Conservation (phyloP, 2,888 invertebrate genomes). For the Tipula vernalis region DNA sequence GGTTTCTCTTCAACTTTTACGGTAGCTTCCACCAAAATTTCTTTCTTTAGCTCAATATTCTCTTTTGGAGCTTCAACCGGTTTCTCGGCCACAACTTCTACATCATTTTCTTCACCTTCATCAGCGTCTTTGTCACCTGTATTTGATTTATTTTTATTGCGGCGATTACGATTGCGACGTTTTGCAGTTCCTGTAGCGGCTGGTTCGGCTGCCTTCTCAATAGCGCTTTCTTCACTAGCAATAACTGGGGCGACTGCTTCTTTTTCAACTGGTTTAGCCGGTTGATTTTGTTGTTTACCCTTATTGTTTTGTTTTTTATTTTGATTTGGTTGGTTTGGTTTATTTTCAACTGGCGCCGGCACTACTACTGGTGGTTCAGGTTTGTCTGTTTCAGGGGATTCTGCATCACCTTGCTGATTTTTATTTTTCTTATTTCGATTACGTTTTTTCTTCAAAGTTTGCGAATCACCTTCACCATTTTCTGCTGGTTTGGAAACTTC, state of each 20-base stretch:
- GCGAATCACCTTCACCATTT: neutral
- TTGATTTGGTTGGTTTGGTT: neutral
- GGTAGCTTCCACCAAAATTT: neutral
- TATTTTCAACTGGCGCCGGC: neutral
- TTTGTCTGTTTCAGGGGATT: neutral
- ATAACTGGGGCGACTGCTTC: neutral
- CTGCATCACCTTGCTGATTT: neutral
- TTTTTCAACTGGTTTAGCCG: neutral
- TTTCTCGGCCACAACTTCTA: neutral
- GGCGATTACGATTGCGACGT: neutral
- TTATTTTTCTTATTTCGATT: conserved; percentile 8
- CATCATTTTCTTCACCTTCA: neutral
- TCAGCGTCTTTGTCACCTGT: neutral
- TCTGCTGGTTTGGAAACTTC: neutral
- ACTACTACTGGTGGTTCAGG: neutral
- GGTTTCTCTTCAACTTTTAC: neutral
- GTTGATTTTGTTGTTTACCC: neutral
- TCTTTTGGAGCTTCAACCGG: neutral
- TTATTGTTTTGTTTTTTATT: neutral
- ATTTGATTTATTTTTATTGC: neutral
- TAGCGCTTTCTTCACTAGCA: neutral
- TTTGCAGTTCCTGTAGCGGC: neutral
- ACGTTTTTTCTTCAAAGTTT: conserved; percentile 9
- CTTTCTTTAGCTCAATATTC: neutral
- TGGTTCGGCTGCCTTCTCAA: neutral